These are phyloP conservation scores for Saimiri boliviensis DNA, from an alignment of 2,113 vertebrate genomes.

Conservation along the genomic window DNA sequence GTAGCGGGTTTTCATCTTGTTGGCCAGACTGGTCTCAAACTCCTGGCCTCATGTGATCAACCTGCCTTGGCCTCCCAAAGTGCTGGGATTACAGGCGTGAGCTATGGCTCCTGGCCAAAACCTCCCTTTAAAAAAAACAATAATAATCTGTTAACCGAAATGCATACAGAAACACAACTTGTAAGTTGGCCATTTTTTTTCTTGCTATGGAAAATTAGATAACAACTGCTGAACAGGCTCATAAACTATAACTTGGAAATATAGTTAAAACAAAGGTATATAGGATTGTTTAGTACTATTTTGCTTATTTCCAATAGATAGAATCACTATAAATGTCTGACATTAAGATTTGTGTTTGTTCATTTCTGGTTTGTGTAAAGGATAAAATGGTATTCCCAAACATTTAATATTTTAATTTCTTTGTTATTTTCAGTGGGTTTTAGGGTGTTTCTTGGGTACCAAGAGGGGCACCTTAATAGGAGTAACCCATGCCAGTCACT, in stretches of 20 bases:
- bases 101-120: background rate
- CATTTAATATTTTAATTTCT: slow-evolving; percentile 38
- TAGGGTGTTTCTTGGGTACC: background rate
- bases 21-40: too few relatives aligned
- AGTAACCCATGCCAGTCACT: background rate
- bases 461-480: background rate
- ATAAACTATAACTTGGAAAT: slow-evolving; percentile 40
- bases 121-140: background rate
- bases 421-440: slow-evolving; percentile 31
- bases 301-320: slow-evolving; percentile 54
- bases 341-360: slow-evolving; percentile 48
- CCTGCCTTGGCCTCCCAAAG: too few relatives aligned
- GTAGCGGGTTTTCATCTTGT: too few relatives aligned
- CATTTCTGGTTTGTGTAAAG: slow-evolving; percentile 16
- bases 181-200: slow-evolving; percentile 19
- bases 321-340: slow-evolving; percentile 36
- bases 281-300: background rate
- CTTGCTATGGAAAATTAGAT: slow-evolving; percentile 38
- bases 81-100: too few relatives aligned
- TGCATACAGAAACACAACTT: slow-evolving; percentile 27
- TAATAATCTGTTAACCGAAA: slow-evolving; percentile 48
- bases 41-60: too few relatives aligned
- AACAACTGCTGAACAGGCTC: slow-evolving; percentile 22
- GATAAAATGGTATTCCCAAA: slow-evolving; percentile 31
- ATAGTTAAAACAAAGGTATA: slow-evolving; percentile 22